Base-by-base conservation (phyloP, 2,888 invertebrate species). In the Drosophila fulvimacula region DNA sequence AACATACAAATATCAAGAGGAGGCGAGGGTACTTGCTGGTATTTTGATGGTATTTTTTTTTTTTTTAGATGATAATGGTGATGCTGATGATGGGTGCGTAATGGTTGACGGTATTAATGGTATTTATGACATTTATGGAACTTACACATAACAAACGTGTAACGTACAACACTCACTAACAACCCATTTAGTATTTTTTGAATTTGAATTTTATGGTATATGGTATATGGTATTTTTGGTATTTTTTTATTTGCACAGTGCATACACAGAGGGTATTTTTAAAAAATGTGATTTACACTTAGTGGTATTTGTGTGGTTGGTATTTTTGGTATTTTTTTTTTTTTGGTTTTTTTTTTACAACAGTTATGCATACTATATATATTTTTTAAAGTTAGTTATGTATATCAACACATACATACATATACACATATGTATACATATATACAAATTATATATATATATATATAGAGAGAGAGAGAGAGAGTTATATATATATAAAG, bases 311-410 rank as follows among this genome's bases (percentile, higher is more conserved):
- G 15, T 67, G 39, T 32, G 24, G 13, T 17, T 46, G 30, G 63
- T 32, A 38, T 32, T 48, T 57, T 38, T 36, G 30, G 63, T 30
- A 38, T 21, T 53, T 56, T 52, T 19, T 10, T 53, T 49, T 39
- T 34, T 44, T 46, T 55, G 34, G 3, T 30, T 32, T 32, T 32
- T 53, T 41, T 38, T 34, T 61, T 62, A 73, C 74, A 76, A 76
- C 75, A 76, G 76, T 76, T 76, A 76, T 76, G 76, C 76, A 78
- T 65, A 76, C 79, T 79, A 74, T 57, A 53, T 52, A 48, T 27
- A 17, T 30, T 30, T 34, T 27, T 51, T 41, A 5, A 52, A 13
- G n/a, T n/a, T 39, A 51, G 49, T 46, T 52, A 21, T 66, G 32
- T 63, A 49, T 63, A 64, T 36, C 41, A 19, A 63, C 27, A 71